Conservation (phyloP, 1,140 invertebrate species). For the Bombus breviceps region DNA sequence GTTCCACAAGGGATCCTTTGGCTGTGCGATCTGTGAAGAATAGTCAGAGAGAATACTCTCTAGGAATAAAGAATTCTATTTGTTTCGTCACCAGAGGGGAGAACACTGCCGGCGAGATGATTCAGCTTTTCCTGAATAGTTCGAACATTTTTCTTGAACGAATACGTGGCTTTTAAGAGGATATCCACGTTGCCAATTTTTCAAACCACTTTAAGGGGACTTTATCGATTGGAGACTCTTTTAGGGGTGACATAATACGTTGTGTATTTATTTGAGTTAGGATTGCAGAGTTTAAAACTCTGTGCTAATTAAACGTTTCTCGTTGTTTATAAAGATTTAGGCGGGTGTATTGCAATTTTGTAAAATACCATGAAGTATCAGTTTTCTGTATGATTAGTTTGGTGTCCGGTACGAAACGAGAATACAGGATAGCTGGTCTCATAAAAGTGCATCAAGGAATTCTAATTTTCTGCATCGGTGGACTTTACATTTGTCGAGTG, state of each 20-base stretch:
- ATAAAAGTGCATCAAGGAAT: neutral
- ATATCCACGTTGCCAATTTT: neutral
- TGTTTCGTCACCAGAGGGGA: neutral
- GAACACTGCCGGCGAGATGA: neutral
- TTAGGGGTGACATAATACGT: neutral
- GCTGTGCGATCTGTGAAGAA: too few relatives aligned
- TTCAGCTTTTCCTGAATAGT: neutral
- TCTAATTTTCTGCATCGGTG: slow-evolving; percentile 34
- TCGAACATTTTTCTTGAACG: neutral
- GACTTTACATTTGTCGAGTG: slow-evolving; percentile 33
- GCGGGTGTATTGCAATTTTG: too few relatives aligned
- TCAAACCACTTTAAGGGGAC: neutral
- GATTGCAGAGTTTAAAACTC: too few relatives aligned
- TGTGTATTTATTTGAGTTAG: too few relatives aligned
- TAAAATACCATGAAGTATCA: too few relatives aligned
- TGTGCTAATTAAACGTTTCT: too few relatives aligned
- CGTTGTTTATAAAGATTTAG: too few relatives aligned
- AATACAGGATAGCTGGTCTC: neutral
- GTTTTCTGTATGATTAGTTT: neutral
- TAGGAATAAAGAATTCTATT: neutral
- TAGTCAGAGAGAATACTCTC: neutral
- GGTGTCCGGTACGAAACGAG: too few relatives aligned
- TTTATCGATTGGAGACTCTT: neutral
- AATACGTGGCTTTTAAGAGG: neutral
- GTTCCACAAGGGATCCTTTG: neutral